A percentile compares a stretch with the other conserved stretches of the same genome.
Conservation (phyloP, 2,888 invertebrate species). For the Eupithecia vulgata region DNA sequence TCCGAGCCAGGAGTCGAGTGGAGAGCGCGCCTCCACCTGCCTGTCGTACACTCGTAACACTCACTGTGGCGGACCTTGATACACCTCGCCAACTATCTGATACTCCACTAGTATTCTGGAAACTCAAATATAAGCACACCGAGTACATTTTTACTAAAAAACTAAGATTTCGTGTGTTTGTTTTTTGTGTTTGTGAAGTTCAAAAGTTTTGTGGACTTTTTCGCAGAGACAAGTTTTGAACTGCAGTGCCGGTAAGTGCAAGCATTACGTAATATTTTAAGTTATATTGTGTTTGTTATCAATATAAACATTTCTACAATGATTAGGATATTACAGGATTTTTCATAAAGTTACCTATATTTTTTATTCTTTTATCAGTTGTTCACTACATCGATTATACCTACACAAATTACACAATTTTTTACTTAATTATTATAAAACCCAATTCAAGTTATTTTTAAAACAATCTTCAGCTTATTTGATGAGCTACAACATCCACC, state of each 20-base stretch:
- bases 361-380: too few relatives aligned
- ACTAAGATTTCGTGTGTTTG: not conserved
- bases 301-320: not conserved
- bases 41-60: not conserved
- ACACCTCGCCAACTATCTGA: not conserved
- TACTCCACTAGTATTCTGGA: not conserved
- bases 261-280: not conserved
- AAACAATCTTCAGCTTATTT: not conserved
- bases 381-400: too few relatives aligned
- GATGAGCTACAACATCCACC: not conserved
- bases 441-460: not conserved
- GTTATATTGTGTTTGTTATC: not conserved
- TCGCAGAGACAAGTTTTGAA: not conserved
- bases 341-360: not conserved
- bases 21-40: not conserved
- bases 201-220: not conserved
- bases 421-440: not conserved
- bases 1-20: not conserved
- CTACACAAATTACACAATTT: too few relatives aligned
- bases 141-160: not conserved
- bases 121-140: not conserved
- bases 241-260: not conserved
- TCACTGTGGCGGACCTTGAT: not conserved
- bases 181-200: conserved; percentile 2
- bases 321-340: not conserved